These are phyloP conservation scores for Eupithecia insigniata DNA, from an alignment of 2,888 invertebrate genomes.

Conservation along the genomic window DNA sequence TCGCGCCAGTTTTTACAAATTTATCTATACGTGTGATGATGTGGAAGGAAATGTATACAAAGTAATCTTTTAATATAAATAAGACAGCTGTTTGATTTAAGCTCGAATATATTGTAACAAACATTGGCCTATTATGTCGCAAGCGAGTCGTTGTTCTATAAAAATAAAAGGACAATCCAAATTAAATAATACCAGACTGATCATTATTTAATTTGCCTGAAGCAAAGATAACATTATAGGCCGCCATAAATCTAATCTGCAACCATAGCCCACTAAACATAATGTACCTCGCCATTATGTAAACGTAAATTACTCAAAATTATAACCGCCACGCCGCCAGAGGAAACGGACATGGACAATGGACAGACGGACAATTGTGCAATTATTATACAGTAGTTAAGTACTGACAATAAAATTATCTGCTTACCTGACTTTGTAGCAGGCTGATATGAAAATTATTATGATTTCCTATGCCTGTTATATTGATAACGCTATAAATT, in stretches of 20 bases:
- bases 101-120: background rate
- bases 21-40: too few species aligned
- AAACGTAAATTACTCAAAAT: slow-evolving; percentile 34
- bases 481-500: background rate
- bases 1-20: too few species aligned
- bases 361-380: slow-evolving; percentile 41
- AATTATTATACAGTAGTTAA: slow-evolving; percentile 43
- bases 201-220: slow-evolving; percentile 10
- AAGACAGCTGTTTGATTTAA: background rate
- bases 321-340: slow-evolving; percentile 24
- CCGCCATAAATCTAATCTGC: background rate
- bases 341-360: slow-evolving; percentile 49
- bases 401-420: slow-evolving; percentile 22
- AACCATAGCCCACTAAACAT: background rate
- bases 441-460: slow-evolving; percentile 7
- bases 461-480: slow-evolving; percentile 1
- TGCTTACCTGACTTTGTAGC: slow-evolving; percentile 2
- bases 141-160: background rate
- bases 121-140: background rate
- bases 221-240: background rate
- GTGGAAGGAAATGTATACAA: background rate
- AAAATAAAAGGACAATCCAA: background rate
- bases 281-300: slow-evolving; percentile 27
- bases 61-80: background rate
- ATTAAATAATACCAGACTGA: background rate